Conservation (phyloP, 2,888 invertebrate genomes). For the Drosophila meridiana region DNA sequence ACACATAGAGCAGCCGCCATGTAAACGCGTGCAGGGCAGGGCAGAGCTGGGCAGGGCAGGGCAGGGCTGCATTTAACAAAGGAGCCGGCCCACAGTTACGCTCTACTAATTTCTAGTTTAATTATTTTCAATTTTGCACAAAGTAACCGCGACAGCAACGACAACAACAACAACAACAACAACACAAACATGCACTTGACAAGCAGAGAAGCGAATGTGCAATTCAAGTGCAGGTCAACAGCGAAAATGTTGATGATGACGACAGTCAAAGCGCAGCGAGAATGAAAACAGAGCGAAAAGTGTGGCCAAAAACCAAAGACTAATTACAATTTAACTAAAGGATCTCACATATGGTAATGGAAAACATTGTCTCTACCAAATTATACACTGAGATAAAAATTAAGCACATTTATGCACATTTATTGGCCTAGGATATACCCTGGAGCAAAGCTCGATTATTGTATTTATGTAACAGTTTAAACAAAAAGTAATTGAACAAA, state of each 20-base stretch:
- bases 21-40: slow-evolving; percentile 15
- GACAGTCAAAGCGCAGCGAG: background rate
- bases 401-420: background rate
- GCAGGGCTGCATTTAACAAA: slow-evolving; percentile 38
- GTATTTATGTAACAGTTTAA: background rate
- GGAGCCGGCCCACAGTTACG: slow-evolving; percentile 57
- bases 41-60: slow-evolving; percentile 20
- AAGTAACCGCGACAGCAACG: slow-evolving; percentile 65
- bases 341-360: too few species aligned
- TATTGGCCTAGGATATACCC: background rate
- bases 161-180: slow-evolving; percentile 31
- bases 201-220: slow-evolving; percentile 54
- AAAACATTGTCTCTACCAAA: background rate
- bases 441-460: too few species aligned
- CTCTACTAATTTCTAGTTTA: slow-evolving; percentile 78
- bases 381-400: background rate
- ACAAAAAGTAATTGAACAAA: background rate
- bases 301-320: slow-evolving; percentile 18
- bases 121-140: slow-evolving; percentile 74
- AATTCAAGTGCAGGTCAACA: slow-evolving; percentile 64
- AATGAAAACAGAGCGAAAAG: slow-evolving; percentile 4
- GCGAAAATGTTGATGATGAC: slow-evolving; percentile 22
- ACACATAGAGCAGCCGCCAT: slow-evolving; percentile 6
- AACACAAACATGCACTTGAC: slow-evolving; percentile 61
- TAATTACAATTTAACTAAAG: background rate